These are phyloP conservation scores for Uropetala carovei DNA, from an alignment of 2,888 invertebrate genomes.

Conservation along the genomic window DNA sequence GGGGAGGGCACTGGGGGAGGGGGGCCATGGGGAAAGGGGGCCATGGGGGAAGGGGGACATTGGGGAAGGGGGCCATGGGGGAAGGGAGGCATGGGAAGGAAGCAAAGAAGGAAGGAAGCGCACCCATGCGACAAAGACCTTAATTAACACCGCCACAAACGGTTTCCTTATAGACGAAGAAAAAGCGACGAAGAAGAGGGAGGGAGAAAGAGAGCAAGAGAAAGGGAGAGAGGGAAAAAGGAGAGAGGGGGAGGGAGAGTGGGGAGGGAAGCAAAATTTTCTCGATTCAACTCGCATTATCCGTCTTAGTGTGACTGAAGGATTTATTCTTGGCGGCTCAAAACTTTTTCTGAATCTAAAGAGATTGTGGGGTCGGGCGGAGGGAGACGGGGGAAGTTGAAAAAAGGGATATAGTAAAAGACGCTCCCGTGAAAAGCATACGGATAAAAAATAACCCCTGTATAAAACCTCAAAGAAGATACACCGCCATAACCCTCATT, in stretches of 20 bases:
- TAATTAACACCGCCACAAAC: conserved; percentile 44
- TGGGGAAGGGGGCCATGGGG: neutral
- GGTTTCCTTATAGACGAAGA: neutral
- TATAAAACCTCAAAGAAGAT: too few relatives aligned
- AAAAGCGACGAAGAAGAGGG: neutral
- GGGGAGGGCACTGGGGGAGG: neutral
- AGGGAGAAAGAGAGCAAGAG: neutral
- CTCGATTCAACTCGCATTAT: neutral
- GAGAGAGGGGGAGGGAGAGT: neutral
- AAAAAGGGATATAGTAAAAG: neutral
- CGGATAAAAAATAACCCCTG: too few relatives aligned
- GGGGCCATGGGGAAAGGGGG: neutral
- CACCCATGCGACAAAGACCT: conserved; percentile 31
- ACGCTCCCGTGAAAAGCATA: neutral
- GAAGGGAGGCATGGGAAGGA: neutral
- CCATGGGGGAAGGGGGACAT: neutral
- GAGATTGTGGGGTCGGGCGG: neutral
- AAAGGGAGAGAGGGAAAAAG: neutral
- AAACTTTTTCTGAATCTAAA: neutral
- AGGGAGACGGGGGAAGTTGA: neutral
- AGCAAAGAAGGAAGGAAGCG: neutral
- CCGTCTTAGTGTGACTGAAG: neutral
- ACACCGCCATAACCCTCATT: too few relatives aligned
- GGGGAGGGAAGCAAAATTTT: neutral
- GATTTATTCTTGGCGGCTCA: neutral